A percentile compares a stretch with the other conserved stretches of the same genome.
phyloP scores from a whole-genome alignment of 1,140 invertebrate species.

The Vanessa atalanta region DNA sequence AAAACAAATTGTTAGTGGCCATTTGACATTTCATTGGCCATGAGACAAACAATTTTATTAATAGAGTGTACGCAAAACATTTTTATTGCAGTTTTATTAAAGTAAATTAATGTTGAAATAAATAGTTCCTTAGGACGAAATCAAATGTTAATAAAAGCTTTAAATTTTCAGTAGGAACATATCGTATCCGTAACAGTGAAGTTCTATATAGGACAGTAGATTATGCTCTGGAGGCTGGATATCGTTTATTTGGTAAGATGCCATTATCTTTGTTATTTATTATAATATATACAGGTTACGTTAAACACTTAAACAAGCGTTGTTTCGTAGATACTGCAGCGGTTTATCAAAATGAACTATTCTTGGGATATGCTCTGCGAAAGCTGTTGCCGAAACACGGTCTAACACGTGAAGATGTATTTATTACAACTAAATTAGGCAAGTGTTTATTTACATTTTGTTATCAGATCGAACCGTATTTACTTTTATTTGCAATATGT shows the following conservation, averaged over 20 bases:
- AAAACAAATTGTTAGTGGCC: too few species aligned
- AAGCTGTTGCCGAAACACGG: conserved; percentile 83
- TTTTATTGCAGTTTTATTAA: too few species aligned
- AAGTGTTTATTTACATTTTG: conserved; percentile 46
- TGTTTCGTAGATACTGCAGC: conserved; percentile 85
- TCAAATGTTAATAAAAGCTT: neutral
- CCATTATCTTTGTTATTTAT: neutral
- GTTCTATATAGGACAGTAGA: conserved; percentile 49
- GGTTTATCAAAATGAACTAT: conserved; percentile 88
- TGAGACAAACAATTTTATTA: too few species aligned
- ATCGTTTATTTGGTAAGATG: conserved; percentile 82
- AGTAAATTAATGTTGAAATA: too few species aligned
- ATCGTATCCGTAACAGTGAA: conserved; percentile 43
- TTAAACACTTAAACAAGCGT: neutral
- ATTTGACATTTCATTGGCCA: too few species aligned
- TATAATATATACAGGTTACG: neutral
- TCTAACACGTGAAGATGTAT: conserved; percentile 86
- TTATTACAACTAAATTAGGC: conserved; percentile 91
- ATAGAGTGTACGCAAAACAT: too few species aligned
- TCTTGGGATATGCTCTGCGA: conserved; percentile 85
- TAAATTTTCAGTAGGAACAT: conserved; percentile 59
- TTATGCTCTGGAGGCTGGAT: conserved; percentile 80
- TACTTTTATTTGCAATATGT: neutral
- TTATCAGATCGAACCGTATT: neutral
- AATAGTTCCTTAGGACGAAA: too few species aligned